These are phyloP conservation scores for Sisor rabdophorus DNA, from an alignment of 2,113 vertebrate species.

Conservation along the genomic window DNA sequence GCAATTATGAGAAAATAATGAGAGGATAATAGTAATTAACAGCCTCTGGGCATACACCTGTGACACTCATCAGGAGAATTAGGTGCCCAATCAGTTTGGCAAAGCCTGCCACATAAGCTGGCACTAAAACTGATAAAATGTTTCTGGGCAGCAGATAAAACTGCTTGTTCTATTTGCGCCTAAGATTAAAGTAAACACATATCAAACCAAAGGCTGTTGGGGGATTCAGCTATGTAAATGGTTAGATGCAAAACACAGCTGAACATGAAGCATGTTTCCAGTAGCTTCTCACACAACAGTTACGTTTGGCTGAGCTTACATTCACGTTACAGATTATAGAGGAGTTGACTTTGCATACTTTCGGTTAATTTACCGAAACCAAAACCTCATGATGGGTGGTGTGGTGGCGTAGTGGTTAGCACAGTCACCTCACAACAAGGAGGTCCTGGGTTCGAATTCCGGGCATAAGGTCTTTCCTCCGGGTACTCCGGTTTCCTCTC, in stretches of 20 bases:
- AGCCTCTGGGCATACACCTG: slow-evolving; percentile 51
- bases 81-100: slow-evolving; percentile 41
- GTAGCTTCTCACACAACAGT: background rate
- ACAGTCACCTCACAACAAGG: too few relatives aligned
- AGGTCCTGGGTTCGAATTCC: too few relatives aligned
- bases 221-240: slow-evolving; percentile 1
- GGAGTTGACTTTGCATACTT: slow-evolving; percentile 17
- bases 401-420: too few relatives aligned
- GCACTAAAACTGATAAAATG: slow-evolving; percentile 40
- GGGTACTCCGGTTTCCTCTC: too few relatives aligned
- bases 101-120: slow-evolving; percentile 37
- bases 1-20: slow-evolving; percentile 52
- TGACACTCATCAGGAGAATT: slow-evolving; percentile 51
- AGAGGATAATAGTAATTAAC: slow-evolving; percentile 48
- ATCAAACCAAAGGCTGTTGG: slow-evolving; percentile 25
- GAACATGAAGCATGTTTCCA: background rate
- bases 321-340: background rate
- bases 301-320: background rate
- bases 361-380: too few relatives aligned
- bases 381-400: too few relatives aligned
- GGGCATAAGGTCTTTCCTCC: too few relatives aligned
- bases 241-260: background rate
- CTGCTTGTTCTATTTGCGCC: slow-evolving; percentile 32
- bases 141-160: slow-evolving; percentile 44
- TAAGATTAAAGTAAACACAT: slow-evolving; percentile 36